Base-by-base conservation (phyloP, 2,888 invertebrate genomes). In the Anorthoa munda region DNA sequence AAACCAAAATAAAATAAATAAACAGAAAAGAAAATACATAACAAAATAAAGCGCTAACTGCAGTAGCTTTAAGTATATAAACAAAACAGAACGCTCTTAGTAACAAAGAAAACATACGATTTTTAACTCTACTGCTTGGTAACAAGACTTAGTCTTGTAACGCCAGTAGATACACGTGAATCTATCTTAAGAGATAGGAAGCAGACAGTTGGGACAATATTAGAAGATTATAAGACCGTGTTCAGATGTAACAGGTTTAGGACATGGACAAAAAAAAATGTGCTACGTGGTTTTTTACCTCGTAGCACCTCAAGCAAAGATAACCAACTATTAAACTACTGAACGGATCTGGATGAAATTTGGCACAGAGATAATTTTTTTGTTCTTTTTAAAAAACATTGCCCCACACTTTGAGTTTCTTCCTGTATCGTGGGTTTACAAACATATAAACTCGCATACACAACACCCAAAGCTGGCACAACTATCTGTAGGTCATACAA, bases 131-230 rank as follows among this genome's bases (percentile, higher is more conserved):
- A 83, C 51, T 0, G 0, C 4, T 21, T 53, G 0, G 13, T 0
- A 2, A 31, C 55, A 78, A 56, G 64, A 48, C 5, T 13, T 23
- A 60, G 31, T 72, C 21, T 7, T 65, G 15, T 71, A 7, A n/a
- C 1, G 12, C 17, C 4, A 55, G n/a, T 9, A 15, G 26, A 11
- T 39, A 60, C 53, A 60, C 73, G 68, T 77, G 58, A 74, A 56
- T 65, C 21, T 67, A 31, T 64, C 58, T 70, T 81, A 83, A 70
- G 66, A 77, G 59, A 69, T 70, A 86, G 85, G 81, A 86, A 81
- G 75, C 71, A 77, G 76, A 77, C 68, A 81, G 78, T 86, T 85
- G 63, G 72, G 67, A 71, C 82, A 82, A 79, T 84, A 81, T 87
- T 85, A 66, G 86, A 86, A 88, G 84, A 84, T 82, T 78, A 73